Conservation (phyloP, 2,113 vertebrate species). For the Xiphophorus maculatus region DNA sequence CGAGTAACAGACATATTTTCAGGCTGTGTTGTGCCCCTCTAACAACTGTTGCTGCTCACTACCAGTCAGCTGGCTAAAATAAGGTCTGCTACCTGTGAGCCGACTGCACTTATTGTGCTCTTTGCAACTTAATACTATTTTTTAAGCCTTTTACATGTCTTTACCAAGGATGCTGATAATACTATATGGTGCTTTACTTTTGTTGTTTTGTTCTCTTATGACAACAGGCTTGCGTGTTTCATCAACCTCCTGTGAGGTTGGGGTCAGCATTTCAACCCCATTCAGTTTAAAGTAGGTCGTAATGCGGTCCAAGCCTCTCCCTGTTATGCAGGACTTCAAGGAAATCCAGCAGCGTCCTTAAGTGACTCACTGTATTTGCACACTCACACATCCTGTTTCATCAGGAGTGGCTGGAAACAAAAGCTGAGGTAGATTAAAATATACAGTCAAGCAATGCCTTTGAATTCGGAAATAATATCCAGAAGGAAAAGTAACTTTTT, state of each 20-base stretch:
- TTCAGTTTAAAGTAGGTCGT: conserved; percentile 35
- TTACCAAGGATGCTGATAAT: too few species aligned
- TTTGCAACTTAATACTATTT: too few species aligned
- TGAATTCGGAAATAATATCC: not conserved
- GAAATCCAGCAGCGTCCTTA: conserved; percentile 56
- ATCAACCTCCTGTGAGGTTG: conserved; percentile 53
- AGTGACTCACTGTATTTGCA: conserved; percentile 58
- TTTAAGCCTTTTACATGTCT: too few species aligned
- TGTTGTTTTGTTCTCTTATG: conserved; percentile 23
- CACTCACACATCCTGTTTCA: conserved; percentile 50
- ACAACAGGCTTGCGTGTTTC: conserved; percentile 27
- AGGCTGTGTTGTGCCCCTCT: too few species aligned
- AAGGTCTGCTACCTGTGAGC: not conserved
- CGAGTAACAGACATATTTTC: too few species aligned
- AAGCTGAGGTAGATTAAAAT: conserved; percentile 30
- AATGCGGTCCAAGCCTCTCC: conserved; percentile 60
- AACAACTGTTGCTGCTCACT: too few species aligned
- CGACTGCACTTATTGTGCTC: too few species aligned
- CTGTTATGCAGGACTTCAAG: conserved; percentile 43
- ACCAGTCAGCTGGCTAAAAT: not conserved
- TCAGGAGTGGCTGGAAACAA: conserved; percentile 30
- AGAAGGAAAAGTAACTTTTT: not conserved
- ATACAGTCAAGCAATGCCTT: not conserved
- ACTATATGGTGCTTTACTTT: not conserved
- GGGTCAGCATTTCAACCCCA: conserved; percentile 38